Evolutionary conservation across 2,113 vertebrate species (phyloP), one percentile per base, ranked within the genome.

Genomic region (Prinia subflava): DNA sequence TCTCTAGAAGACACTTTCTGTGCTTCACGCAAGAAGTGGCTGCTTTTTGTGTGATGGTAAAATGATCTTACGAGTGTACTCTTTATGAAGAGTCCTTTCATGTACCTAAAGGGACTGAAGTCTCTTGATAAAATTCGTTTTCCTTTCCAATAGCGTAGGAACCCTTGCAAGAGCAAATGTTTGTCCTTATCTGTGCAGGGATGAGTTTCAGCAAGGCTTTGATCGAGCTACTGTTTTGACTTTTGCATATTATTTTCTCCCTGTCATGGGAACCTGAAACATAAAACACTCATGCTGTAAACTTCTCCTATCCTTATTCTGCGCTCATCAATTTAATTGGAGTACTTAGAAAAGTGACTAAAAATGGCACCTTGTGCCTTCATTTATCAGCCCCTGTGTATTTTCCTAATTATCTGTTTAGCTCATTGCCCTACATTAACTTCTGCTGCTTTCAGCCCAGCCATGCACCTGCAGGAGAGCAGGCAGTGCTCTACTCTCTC

Each of bases 341-440:
- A 50, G 39, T 91, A 82, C 80, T 91, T 89, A 82, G 63, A 86
- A 91, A 92, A 94, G 83, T 35, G 64, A 86, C 87, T 93, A 75
- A 95, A 96, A 94, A 93, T 90, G 84, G 49, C 73, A 94, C 44
- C 91, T 96, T 96, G 83, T 88, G 91, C 86, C 84, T 94, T 91
- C 60, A 60, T 82, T 92, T 90, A 86, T 93, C 80, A 82, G 65
- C 57, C 60, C 37, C 37, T 95, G 70, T 89, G 67, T 93, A 52
- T 94, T 95, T 92, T 93, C 69, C n/a, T 87, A 91, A 91, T 96
- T 95, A 96, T 53, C 71, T 94, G 77, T 89, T 96, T 81, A 90
- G 82, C 90, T 91, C 85, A 41, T 93, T 95, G 89, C 92, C 87
- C 88, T 95, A 65, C 71, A 71, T 95, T 96, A 91, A 62, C 59